Evolutionary conservation across 1,140 invertebrate species (phyloP).

Genomic region (Lepidurus couesii): DNA sequence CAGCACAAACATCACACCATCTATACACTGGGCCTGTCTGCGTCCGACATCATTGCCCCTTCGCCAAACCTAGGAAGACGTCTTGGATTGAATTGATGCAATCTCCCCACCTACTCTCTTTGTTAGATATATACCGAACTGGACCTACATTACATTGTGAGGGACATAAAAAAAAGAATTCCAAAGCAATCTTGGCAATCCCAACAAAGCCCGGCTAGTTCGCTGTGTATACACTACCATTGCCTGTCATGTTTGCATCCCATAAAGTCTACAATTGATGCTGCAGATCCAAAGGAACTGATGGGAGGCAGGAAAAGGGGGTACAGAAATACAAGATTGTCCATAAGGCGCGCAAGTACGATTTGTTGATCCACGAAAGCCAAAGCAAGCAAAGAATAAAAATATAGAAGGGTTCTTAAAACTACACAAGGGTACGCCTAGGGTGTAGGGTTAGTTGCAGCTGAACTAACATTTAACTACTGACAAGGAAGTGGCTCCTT

Average conservation of each 20-base stretch:
- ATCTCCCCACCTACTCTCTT: background rate
- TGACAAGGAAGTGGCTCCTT: background rate
- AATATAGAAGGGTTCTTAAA: background rate
- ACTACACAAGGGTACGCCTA: background rate
- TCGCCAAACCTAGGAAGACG: background rate
- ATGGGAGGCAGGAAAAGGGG: background rate
- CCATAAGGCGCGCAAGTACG: background rate
- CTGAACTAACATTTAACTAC: background rate
- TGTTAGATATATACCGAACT: background rate
- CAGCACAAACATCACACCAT: background rate
- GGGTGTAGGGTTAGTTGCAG: background rate
- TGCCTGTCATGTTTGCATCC: slow-evolving; percentile 7
- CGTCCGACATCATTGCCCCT: background rate
- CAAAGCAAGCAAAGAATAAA: background rate
- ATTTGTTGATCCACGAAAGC: background rate
- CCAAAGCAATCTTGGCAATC: background rate
- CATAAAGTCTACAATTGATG: background rate
- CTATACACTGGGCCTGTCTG: background rate
- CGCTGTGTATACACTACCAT: background rate
- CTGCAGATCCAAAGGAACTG: background rate
- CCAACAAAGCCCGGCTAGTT: background rate
- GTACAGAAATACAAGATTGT: background rate
- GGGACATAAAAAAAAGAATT: background rate
- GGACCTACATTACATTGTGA: background rate
- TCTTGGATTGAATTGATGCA: background rate